Base-by-base conservation (phyloP, 2,888 invertebrate species). In the Drosophila suboccidentalis region DNA sequence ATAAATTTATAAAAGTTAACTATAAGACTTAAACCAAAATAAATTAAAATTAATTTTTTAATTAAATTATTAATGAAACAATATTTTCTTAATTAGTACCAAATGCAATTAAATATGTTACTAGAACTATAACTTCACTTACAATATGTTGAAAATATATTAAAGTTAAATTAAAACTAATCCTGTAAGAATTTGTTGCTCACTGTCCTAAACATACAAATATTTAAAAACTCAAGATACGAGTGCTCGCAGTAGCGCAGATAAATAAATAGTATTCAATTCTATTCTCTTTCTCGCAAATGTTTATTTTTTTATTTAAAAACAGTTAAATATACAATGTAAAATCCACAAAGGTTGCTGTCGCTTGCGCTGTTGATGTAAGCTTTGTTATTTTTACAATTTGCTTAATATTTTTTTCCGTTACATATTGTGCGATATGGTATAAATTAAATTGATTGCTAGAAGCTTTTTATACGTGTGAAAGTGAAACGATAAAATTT, bases 181-280 rank as follows among this genome's bases (percentile, higher is more conserved):
- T 13, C n/a, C 38, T 46, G n/a, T 15, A 26, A 26, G 53, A 53
- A 26, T 8, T 15, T 39, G 15, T 15, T 17, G 26, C 15, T n/a
- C 39, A 13, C 15, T 15, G 15, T 39, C 15, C 2, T 39, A 3
- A 3, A 34, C 19, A 44, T 4, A 44, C n/a, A 46, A 46, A 29
- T 46, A 38, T 9, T 17, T 22, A 44, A 15, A 54, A 36, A 46
- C 17, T n/a, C 38, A 36, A 43, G n/a, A 39, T 39, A 43, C 34
- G 36, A 54, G 19, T 62, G n/a, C 41, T 39, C 17, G 36, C 36
- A 26, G 19, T 1, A 22, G 17, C 63, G 59, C 46, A 49, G 38
- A 51, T 71, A 63, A 75, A 75, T 64, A 68, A 75, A 75, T 61
- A 26, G 26, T 6, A 75, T 68, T 50, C 49, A 49, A 60, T 54